A percentile compares a stretch with the other conserved stretches of the same genome.
phyloP scores from a whole-genome alignment of 2,113 vertebrate species.

The Oceanodroma tethys region DNA sequence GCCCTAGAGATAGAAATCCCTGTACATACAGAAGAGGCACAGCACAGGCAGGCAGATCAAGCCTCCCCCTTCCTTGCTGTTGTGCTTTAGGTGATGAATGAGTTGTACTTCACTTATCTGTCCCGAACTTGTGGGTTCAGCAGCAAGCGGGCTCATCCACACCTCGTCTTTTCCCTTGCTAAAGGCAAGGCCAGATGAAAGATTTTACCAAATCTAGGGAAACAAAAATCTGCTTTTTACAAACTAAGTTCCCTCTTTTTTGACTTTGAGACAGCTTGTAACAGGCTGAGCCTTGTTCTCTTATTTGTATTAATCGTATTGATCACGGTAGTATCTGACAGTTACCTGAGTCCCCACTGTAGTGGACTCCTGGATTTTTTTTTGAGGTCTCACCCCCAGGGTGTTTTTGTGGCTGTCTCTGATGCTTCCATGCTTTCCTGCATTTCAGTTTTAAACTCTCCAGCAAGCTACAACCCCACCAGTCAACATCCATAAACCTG shows the following conservation, averaged over 20 bases:
- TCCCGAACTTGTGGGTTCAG: neutral
- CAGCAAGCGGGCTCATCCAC: neutral
- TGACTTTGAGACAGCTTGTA: neutral
- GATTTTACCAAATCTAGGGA: neutral
- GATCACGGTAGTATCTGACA: neutral
- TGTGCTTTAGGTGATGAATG: neutral
- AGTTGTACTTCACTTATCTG: neutral
- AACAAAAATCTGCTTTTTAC: neutral
- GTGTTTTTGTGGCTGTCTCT: neutral
- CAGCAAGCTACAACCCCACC: neutral
- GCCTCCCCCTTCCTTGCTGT: neutral
- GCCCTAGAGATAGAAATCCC: conserved; percentile 4
- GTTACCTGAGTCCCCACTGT: neutral
- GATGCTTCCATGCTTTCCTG: neutral
- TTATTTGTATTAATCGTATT: neutral
- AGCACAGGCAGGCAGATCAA: neutral
- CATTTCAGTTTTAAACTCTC: neutral
- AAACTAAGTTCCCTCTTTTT: neutral
- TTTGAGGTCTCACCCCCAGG: neutral
- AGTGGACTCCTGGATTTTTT: neutral
- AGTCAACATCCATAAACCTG: neutral
- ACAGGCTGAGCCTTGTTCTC: neutral
- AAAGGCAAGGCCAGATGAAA: neutral
- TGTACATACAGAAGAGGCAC: neutral
- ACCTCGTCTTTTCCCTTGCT: neutral